Conservation (phyloP, 1,140 invertebrate genomes). For the Paralvinella palmiformis region DNA sequence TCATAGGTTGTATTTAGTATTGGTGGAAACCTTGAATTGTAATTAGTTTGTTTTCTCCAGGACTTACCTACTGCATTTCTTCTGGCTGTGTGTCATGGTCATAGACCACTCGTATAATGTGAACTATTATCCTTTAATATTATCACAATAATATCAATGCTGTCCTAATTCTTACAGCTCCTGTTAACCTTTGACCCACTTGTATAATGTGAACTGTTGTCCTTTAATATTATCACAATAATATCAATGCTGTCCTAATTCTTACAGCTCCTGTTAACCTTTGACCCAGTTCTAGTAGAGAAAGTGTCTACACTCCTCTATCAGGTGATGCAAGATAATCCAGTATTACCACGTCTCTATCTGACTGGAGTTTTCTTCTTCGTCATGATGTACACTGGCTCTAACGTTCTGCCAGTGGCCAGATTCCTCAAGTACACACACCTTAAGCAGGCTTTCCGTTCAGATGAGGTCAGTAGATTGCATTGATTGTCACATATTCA, state of each 20-base stretch:
- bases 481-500: too few species aligned
- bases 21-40: too few species aligned
- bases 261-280: constrained; percentile 80
- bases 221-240: too few species aligned
- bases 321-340: constrained; percentile 92
- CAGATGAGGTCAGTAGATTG: constrained; percentile 75
- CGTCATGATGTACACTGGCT: constrained; percentile 98
- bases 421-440: constrained; percentile 91
- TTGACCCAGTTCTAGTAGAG: constrained; percentile 95
- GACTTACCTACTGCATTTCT: too few species aligned
- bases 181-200: constrained; percentile 96
- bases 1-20: too few species aligned
- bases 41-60: too few species aligned
- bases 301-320: constrained; percentile 77
- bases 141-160: too few species aligned
- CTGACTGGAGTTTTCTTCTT: constrained; percentile 96
- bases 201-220: too few species aligned
- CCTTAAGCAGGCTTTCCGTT: constrained; percentile 85
- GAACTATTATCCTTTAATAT: too few species aligned
- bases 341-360: constrained; percentile 87
- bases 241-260: constrained; percentile 19
- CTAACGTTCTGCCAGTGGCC: constrained; percentile 93
- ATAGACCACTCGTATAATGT: too few species aligned
- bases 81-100: too few species aligned
- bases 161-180: constrained; percentile 56